Base-by-base conservation (phyloP, 2,797 vertebrate genomes). In the Pteronotus mesoamericanus region DNA sequence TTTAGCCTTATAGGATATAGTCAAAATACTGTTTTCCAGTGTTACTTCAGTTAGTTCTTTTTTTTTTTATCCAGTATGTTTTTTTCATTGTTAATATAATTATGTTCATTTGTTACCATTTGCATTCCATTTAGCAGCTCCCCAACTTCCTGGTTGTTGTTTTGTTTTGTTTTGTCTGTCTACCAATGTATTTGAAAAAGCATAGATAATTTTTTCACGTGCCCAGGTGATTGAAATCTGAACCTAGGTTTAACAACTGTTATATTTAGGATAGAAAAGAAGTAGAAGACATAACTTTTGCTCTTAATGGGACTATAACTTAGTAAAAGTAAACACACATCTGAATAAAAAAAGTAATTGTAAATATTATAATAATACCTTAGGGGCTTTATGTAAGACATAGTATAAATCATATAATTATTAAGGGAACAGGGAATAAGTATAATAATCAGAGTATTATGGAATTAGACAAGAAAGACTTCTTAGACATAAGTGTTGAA, bases 281-380 rank as follows among this genome's bases (percentile, higher is more conserved):
- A 88, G 24, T 10, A 59, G 71, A 94, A 91, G 18, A 82, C 21
- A 6, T 87, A 88, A 90, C 26, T 88, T 93, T 85, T 92, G 14
- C 68, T 66, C 34, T 94, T 75, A 89, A 78, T 39, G 37, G 53
- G 18, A 42, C 57, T 86, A 87, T 87, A 87, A 72, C 93, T 21
- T 80, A 94, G 64, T 93, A 80, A 37, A 95, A 86, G 57, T 93
- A 92, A 96, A 11, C 44, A 90, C 11, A 83, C 3, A 9, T 61
- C 44, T 87, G 42, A 96, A 59, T 96, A 22, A 82, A 92, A 92
- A 72, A 10, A 66, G 9, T 61, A 93, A 96, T 48, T 82, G 44
- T 66, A 95, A 93, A 86, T 59, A 96, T 42, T 74, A 80, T 92
- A 92, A 74, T 89, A 90, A 94, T 94, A 15, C 22, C 34, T 46